Base-by-base conservation (phyloP, 2,797 vertebrate genomes). In the Meriones psammophilus region DNA sequence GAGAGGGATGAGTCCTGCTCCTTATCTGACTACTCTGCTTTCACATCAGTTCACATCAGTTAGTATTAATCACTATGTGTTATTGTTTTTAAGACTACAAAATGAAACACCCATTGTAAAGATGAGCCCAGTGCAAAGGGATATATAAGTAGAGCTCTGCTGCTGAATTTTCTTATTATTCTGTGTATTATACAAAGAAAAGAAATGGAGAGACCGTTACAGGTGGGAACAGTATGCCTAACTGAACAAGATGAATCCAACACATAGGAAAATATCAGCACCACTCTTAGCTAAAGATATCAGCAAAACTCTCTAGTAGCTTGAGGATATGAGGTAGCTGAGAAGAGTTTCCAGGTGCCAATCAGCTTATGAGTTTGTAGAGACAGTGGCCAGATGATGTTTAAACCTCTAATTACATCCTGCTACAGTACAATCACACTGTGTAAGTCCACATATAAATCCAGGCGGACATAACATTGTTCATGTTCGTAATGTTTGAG, bases 351-450 rank as follows among this genome's bases (percentile, higher is more conserved):
- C 42, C 68, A 79, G 68, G 73, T 28, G 20, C 15, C 39, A 50
- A 30, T 86, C 20, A 74, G 42, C 74, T 6, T 64, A 39, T n/a
- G 46, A 91, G 24, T 60, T 92, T 89, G n/a, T 60, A 94, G 91
- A 93, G 91, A 88, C 69, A 64, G 54, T 58, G 84, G 77, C 58
- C 76, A 87, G 58, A 36, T 84, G 91, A 91, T 91, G 76, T 84
- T 95, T 73, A 80, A 73, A 88, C 73, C 56, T 4, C 8, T 42
- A 88, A 95, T 92, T 88, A 88, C 84, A 84, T 94, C 91, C 62
- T 84, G 91, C 89, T 80, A 92, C 17, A 85, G 54, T 24, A 68
- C n/a, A 64, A 56, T 46, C 33, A n/a, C 5, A 2, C 80, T 92
- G 81, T 79, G 24, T 83, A 90, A 54, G 18, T 46, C 24, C 14